Percentiles rank a stretch among this genome's conserved stretches.
These are phyloP conservation scores for Atta colombica DNA, from an alignment of 1,140 invertebrate species.

Conservation along the genomic window DNA sequence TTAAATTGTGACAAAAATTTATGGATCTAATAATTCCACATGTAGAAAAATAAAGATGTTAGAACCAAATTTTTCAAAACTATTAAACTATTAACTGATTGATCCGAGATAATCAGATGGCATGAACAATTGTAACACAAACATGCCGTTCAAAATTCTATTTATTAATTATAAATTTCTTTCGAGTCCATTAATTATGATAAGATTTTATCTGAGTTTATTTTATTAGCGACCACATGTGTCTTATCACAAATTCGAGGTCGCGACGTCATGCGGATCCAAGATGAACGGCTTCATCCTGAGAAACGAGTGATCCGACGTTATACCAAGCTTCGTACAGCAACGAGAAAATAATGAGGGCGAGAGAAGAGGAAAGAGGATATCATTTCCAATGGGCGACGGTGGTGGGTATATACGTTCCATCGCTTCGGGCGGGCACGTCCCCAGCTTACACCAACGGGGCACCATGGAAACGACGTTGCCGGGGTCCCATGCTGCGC, in stretches of 20 bases:
- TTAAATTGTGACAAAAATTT: neutral
- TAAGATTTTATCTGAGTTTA: neutral
- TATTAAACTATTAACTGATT: neutral
- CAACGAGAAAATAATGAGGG: constrained; percentile 52
- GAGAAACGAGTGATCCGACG: constrained; percentile 47
- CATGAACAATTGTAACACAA: neutral
- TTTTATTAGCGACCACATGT: constrained; percentile 10
- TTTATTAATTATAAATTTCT: neutral
- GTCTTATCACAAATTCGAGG: constrained; percentile 39
- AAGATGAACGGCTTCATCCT: constrained; percentile 55
- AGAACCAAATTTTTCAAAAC: neutral
- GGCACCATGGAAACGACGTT: constrained; percentile 79
- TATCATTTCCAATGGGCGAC: constrained; percentile 57
- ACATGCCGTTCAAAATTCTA: neutral
- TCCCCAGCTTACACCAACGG: constrained; percentile 62
- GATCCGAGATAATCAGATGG: neutral
- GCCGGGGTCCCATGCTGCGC: constrained; percentile 82
- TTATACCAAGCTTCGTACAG: constrained; percentile 1
- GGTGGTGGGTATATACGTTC: constrained; percentile 45
- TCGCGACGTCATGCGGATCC: constrained; percentile 32
- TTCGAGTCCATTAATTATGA: neutral
- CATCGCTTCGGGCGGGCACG: constrained; percentile 61
- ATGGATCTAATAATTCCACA: neutral
- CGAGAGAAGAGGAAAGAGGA: constrained; percentile 28
- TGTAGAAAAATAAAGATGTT: neutral